A percentile compares a stretch with the other conserved stretches of the same genome.
Evolutionary conservation across 2,888 invertebrate genomes (phyloP).

Genomic region (Drosophila bunnanda): DNA sequence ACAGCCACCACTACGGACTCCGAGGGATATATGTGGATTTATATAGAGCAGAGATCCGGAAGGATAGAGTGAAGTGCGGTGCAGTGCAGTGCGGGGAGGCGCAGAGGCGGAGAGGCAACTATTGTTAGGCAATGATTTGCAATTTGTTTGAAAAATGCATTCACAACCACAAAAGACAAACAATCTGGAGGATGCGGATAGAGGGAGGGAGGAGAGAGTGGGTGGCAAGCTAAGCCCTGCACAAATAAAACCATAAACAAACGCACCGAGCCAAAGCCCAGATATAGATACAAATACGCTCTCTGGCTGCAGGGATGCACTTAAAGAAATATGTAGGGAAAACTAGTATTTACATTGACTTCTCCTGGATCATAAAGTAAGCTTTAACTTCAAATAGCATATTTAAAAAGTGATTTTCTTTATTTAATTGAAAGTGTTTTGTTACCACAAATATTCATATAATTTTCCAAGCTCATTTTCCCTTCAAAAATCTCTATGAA

Average conservation of each 20-base stretch:
- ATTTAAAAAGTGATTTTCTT: neutral
- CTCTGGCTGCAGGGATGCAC: neutral
- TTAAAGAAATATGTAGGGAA: neutral
- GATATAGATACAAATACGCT: constrained; percentile 36
- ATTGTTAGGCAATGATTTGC: constrained; percentile 82
- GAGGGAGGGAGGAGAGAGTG: constrained; percentile 2
- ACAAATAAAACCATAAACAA: constrained; percentile 73
- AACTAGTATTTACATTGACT: too few species aligned
- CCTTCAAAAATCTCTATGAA: neutral
- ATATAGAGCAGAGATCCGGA: constrained; percentile 8
- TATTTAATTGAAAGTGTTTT: neutral
- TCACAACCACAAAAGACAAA: constrained; percentile 79
- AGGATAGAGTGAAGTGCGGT: constrained; percentile 10
- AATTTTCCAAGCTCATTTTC: neutral
- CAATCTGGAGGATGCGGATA: constrained; percentile 28
- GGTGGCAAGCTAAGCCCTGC: constrained; percentile 35
- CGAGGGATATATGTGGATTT: constrained; percentile 5
- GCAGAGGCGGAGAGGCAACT: constrained; percentile 52
- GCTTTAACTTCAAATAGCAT: too few species aligned
- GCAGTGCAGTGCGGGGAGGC: constrained; percentile 43
- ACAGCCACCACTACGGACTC: constrained; percentile 16
- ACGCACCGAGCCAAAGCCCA: constrained; percentile 52
- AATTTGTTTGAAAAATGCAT: constrained; percentile 82
- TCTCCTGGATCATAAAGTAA: too few species aligned
- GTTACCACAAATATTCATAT: neutral